Percentiles rank a stretch among this genome's conserved stretches.
These are phyloP conservation scores for Heteronetta atricapilla DNA, from an alignment of 2,113 vertebrate genomes.

Conservation along the genomic window DNA sequence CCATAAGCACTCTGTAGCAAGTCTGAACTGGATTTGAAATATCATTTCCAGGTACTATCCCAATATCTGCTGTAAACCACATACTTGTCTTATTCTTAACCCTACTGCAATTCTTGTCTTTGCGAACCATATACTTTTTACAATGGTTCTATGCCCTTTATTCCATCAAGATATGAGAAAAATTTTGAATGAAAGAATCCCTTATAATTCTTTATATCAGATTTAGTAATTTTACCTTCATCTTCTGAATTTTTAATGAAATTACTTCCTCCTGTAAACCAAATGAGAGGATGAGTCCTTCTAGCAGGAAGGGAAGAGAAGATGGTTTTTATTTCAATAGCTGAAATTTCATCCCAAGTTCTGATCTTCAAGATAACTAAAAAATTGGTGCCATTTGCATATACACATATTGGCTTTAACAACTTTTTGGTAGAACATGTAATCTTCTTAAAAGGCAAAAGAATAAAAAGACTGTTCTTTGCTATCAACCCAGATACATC, in stretches of 20 bases:
- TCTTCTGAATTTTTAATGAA: background rate
- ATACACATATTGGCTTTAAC: background rate
- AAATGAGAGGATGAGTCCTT: background rate
- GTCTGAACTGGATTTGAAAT: background rate
- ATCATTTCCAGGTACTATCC: conserved; percentile 11
- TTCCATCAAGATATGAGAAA: background rate
- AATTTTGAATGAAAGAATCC: background rate
- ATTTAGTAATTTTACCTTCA: background rate
- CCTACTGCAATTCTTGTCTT: background rate
- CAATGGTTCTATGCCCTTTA: background rate
- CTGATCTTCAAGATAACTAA: background rate
- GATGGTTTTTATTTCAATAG: background rate
- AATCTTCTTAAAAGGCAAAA: background rate
- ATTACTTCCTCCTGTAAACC: background rate
- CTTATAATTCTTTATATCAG: background rate
- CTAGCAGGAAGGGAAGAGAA: background rate
- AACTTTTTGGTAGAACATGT: background rate
- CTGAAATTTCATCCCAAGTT: background rate
- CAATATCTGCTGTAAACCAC: background rate
- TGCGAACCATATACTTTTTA: background rate
- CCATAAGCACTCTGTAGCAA: background rate
- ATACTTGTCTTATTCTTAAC: background rate
- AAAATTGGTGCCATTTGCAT: background rate
- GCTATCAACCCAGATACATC: background rate
- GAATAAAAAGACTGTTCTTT: background rate